Conservation (phyloP, 2,113 vertebrate genomes). For the Synodontis membranacea region DNA sequence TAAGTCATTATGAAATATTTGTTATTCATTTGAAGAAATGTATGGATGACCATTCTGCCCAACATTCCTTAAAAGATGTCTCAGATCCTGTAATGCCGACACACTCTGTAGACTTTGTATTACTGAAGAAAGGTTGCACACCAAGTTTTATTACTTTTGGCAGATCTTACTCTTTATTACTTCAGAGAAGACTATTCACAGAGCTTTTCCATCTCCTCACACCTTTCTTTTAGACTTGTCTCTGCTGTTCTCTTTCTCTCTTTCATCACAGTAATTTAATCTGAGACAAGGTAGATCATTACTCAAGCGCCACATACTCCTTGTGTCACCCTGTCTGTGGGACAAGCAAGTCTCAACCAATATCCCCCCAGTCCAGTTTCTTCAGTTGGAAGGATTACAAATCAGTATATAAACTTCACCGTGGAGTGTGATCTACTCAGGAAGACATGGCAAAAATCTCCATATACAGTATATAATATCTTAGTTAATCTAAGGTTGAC, state of each 20-base stretch:
- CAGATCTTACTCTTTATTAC: conserved; percentile 17
- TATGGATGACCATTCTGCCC: not conserved
- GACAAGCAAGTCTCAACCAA: not conserved
- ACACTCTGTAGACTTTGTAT: not conserved
- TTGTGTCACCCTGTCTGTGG: not conserved
- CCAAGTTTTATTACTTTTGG: not conserved
- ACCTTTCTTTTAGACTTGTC: not conserved
- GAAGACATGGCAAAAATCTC: not conserved
- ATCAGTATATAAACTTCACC: not conserved
- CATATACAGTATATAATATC: not conserved
- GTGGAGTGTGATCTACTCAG: not conserved
- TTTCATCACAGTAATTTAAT: conserved; percentile 14
- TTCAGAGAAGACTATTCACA: conserved; percentile 10
- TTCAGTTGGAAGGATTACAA: not conserved
- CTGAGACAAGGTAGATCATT: conserved; percentile 9
- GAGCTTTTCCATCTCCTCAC: not conserved
- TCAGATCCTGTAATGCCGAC: not conserved
- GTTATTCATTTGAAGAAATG: not conserved
- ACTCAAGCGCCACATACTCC: conserved; percentile 18
- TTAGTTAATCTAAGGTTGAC: not conserved
- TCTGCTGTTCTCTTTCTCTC: conserved; percentile 10
- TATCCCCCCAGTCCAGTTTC: not conserved
- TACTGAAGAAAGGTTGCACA: not conserved
- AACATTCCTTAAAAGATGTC: not conserved
- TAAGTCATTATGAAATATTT: not conserved